A percentile compares a stretch with the other conserved stretches of the same genome.
phyloP scores from a whole-genome alignment of 2,113 vertebrate genomes.

The Scortum barcoo region DNA sequence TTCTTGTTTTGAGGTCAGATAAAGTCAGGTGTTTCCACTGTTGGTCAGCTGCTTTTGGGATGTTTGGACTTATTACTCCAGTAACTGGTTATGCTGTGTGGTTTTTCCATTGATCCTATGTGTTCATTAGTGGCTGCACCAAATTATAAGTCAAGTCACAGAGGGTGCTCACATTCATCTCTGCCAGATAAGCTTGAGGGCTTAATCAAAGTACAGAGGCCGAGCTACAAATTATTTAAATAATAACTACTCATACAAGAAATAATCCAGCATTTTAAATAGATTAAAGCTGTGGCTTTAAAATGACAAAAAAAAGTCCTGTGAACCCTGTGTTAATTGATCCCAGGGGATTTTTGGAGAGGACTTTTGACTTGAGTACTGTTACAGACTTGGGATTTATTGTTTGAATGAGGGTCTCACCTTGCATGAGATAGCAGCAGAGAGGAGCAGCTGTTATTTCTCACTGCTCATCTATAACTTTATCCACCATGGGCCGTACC shows the following conservation, averaged over 20 bases:
- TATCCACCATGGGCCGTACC: constrained; percentile 26
- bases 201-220: constrained; percentile 47
- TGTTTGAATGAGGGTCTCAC: constrained; percentile 38
- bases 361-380: constrained; percentile 21
- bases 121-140: constrained; percentile 55
- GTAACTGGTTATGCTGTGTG: constrained; percentile 31
- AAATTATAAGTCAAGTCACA: constrained; percentile 58
- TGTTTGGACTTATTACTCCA: constrained; percentile 20
- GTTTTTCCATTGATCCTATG: constrained; percentile 57
- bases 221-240: constrained; percentile 36
- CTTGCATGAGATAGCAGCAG: not conserved
- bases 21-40: constrained; percentile 53
- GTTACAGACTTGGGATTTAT: constrained; percentile 31
- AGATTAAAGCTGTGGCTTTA: constrained; percentile 15
- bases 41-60: constrained; percentile 15
- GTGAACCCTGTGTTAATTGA: constrained; percentile 30
- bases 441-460: constrained; percentile 41
- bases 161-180: constrained; percentile 34
- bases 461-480: constrained; percentile 17
- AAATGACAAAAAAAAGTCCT: constrained; percentile 17
- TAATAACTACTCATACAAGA: not conserved
- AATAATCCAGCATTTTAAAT: constrained; percentile 11
- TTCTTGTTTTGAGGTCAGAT: constrained; percentile 16
- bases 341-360: constrained; percentile 46
- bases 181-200: constrained; percentile 41